phyloP scores from a whole-genome alignment of 92 coral and sea anemone species.

The Palythoa grandiflora region DNA sequence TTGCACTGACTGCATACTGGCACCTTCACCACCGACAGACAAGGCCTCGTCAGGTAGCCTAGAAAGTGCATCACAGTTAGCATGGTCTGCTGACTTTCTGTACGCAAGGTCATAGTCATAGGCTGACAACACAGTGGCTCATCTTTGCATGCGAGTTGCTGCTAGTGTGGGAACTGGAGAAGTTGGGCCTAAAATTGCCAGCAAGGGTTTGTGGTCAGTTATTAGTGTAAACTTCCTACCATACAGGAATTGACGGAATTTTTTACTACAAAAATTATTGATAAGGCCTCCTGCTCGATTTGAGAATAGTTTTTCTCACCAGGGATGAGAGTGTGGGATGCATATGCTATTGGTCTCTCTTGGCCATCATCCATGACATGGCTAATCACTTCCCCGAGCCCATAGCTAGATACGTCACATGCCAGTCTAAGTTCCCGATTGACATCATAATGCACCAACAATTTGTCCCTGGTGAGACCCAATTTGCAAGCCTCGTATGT shows the following conservation, averaged over 20 bases:
- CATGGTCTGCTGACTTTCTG: constrained; percentile 50
- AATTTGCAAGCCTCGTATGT: constrained; percentile 15
- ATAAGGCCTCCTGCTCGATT: constrained; percentile 44
- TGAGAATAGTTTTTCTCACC: constrained; percentile 60
- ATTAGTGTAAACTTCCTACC: constrained; percentile 48
- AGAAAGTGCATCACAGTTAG: constrained; percentile 49
- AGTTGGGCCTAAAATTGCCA: constrained; percentile 58
- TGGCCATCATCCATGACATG: not conserved
- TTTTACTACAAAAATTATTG: constrained; percentile 8
- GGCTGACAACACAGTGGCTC: constrained; percentile 64
- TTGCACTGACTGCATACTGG: not conserved
- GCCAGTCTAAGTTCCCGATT: not conserved
- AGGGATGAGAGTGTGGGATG: not conserved
- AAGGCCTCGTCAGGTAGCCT: not conserved
- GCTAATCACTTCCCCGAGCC: not conserved
- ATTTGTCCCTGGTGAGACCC: not conserved
- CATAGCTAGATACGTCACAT: constrained; percentile 15
- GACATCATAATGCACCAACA: not conserved
- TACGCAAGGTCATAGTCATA: constrained; percentile 59
- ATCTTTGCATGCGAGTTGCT: constrained; percentile 61
- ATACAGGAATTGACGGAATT: constrained; percentile 51
- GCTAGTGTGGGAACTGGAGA: constrained; percentile 66
- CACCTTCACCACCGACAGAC: not conserved
- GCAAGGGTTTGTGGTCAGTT: constrained; percentile 55
- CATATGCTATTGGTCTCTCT: constrained; percentile 12